These are phyloP conservation scores for Lineus longissimus DNA, from an alignment of 1,140 invertebrate genomes.

Conservation along the genomic window DNA sequence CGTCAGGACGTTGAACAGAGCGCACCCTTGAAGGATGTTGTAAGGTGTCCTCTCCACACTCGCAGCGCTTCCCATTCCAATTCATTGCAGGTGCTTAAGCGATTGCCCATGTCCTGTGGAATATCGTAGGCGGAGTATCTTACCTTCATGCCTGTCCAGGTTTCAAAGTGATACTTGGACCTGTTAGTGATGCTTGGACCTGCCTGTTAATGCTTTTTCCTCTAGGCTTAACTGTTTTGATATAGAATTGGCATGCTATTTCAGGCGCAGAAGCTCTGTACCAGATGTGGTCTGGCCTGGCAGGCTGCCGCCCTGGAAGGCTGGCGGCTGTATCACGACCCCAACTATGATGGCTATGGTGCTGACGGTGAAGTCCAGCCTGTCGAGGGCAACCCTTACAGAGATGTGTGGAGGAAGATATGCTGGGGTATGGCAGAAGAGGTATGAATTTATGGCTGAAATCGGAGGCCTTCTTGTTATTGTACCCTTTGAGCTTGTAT, in stretches of 20 bases:
- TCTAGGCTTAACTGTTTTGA: too few relatives aligned
- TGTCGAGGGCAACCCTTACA: constrained; percentile 76
- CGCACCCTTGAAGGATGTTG: too few relatives aligned
- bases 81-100: too few relatives aligned
- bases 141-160: too few relatives aligned
- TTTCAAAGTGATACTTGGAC: too few relatives aligned
- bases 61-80: too few relatives aligned
- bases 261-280: constrained; percentile 77
- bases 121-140: too few relatives aligned
- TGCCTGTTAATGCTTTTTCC: too few relatives aligned
- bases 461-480: neutral
- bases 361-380: constrained; percentile 50
- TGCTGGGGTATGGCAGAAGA: constrained; percentile 71
- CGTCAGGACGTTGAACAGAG: neutral
- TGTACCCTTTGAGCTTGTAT: neutral
- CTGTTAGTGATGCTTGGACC: too few relatives aligned
- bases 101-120: too few relatives aligned
- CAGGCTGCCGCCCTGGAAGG: constrained; percentile 83
- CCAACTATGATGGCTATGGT: constrained; percentile 63
- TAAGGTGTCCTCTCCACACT: too few relatives aligned
- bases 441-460: constrained; percentile 33
- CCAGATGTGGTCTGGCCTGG: constrained; percentile 78
- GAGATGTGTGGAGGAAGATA: constrained; percentile 87
- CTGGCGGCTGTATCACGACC: constrained; percentile 79
- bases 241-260: too few relatives aligned